A percentile compares a stretch with the other conserved stretches of the same genome.
Conservation (phyloP, 1,140 invertebrate genomes). For the Drosophila baimaii region DNA sequence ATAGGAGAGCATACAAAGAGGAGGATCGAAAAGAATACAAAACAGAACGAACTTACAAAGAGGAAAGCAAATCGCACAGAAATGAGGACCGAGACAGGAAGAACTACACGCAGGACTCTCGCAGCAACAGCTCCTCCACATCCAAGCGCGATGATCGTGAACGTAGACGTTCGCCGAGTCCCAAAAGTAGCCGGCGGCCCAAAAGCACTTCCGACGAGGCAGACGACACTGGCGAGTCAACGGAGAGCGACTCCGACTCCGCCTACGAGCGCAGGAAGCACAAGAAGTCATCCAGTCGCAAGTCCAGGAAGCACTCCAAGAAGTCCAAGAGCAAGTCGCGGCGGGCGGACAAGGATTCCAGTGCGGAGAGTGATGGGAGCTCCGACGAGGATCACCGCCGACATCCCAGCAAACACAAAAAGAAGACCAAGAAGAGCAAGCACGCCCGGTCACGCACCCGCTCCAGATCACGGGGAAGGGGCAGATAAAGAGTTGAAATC, state of each 20-base stretch:
- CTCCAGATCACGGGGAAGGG: slow-evolving; percentile 69
- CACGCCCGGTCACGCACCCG: slow-evolving; percentile 71
- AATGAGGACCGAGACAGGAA: slow-evolving; percentile 26
- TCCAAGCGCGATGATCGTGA: slow-evolving; percentile 29
- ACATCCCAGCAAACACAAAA: slow-evolving; percentile 72
- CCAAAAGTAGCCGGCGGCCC: slow-evolving; percentile 22
- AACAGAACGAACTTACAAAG: slow-evolving; percentile 9
- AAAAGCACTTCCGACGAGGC: slow-evolving; percentile 68
- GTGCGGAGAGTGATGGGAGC: slow-evolving; percentile 40
- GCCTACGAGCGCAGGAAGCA: slow-evolving; percentile 67
- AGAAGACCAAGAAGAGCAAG: slow-evolving; percentile 82
- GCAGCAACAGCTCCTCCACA: slow-evolving; percentile 38
- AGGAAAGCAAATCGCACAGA: slow-evolving; percentile 15
- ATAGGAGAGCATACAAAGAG: slow-evolving; percentile 20
- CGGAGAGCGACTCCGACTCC: slow-evolving; percentile 73
- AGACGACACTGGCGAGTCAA: slow-evolving; percentile 71
- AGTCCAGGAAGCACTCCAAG: slow-evolving; percentile 69
- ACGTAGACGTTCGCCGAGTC: slow-evolving; percentile 31
- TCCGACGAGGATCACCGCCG: slow-evolving; percentile 36
- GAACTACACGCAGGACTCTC: slow-evolving; percentile 14
- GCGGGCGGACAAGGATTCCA: slow-evolving; percentile 22
- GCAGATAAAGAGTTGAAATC: slow-evolving; percentile 63
- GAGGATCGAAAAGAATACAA: slow-evolving; percentile 37
- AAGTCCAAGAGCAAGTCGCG: slow-evolving; percentile 65
- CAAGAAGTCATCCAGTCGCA: slow-evolving; percentile 63